Percentiles rank a stretch among this genome's conserved stretches.
Evolutionary conservation across 2,888 invertebrate genomes (phyloP).

Genomic region (Drosophila meridionalis): DNA sequence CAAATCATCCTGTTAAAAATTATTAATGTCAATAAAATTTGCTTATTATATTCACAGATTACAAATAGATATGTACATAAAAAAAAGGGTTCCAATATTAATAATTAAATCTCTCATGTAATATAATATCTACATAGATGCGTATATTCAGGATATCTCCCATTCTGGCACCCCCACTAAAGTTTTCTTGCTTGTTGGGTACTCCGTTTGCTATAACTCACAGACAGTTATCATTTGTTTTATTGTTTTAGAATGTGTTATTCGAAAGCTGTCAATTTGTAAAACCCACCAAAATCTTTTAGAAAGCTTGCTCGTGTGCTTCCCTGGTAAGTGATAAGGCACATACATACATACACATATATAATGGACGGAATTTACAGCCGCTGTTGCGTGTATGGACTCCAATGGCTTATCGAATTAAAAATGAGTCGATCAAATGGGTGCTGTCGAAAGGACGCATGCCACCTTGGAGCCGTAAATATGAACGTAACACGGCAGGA

Average conservation of each 20-base stretch:
- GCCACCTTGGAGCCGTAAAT: slow-evolving; percentile 83
- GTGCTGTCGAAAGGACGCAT: slow-evolving; percentile 76
- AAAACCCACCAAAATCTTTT: not conserved
- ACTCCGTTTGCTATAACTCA: slow-evolving; percentile 3
- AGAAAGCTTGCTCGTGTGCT: not conserved
- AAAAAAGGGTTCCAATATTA: too few relatives aligned
- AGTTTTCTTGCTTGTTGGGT: not conserved
- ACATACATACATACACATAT: not conserved
- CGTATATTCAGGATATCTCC: too few relatives aligned
- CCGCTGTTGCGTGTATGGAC: not conserved
- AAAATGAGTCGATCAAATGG: slow-evolving; percentile 82
- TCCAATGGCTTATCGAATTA: not conserved
- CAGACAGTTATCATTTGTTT: not conserved
- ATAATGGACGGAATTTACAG: not conserved
- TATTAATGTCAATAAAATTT: too few relatives aligned
- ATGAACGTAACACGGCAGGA: slow-evolving; percentile 75
- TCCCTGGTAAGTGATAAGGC: not conserved
- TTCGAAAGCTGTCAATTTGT: not conserved
- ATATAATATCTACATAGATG: too few relatives aligned
- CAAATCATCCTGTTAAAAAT: too few relatives aligned
- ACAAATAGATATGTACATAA: too few relatives aligned
- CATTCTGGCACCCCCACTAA: too few relatives aligned
- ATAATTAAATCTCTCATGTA: too few relatives aligned
- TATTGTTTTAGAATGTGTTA: not conserved
- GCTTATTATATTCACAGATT: too few relatives aligned